Percentiles rank a stretch among this genome's conserved stretches.
phyloP scores from a whole-genome alignment of 2,113 vertebrate genomes.

The Corythornis cristatus region DNA sequence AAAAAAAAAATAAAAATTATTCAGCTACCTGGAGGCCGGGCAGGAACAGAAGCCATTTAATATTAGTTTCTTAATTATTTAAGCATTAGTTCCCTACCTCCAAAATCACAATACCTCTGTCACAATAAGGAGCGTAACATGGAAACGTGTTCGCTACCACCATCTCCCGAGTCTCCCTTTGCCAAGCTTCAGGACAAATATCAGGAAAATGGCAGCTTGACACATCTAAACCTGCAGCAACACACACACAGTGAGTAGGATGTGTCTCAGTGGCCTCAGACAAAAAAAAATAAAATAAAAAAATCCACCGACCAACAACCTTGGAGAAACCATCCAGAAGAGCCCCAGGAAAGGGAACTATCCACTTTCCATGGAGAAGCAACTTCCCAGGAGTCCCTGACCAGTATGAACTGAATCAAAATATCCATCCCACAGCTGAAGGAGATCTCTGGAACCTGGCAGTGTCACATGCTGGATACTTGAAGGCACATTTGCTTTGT shows the following conservation, averaged over 20 bases:
- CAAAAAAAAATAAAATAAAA: neutral
- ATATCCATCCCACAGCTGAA: slow-evolving; percentile 12
- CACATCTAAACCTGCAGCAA: neutral
- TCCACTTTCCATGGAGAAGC: slow-evolving; percentile 16
- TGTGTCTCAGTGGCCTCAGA: neutral
- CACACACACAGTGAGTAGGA: neutral
- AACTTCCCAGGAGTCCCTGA: slow-evolving; percentile 16
- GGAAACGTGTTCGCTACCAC: neutral
- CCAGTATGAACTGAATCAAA: slow-evolving; percentile 12
- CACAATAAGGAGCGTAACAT: slow-evolving; percentile 24
- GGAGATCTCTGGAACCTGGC: slow-evolving; percentile 56
- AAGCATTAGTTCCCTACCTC: slow-evolving; percentile 7
- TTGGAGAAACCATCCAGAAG: neutral
- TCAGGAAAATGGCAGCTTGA: slow-evolving; percentile 11
- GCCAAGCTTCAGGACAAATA: slow-evolving; percentile 32
- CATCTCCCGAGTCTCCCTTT: slow-evolving; percentile 28
- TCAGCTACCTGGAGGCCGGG: no score
- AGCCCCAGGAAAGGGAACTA: slow-evolving; percentile 9
- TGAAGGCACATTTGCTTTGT: slow-evolving; percentile 67
- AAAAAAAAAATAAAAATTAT: no score
- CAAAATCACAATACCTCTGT: neutral
- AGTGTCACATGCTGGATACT: slow-evolving; percentile 29
- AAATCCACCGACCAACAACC: neutral
- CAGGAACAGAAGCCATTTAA: slow-evolving; percentile 1
- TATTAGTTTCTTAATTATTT: slow-evolving; percentile 35